Evolutionary conservation across 2,888 invertebrate species (phyloP), one percentile per base, ranked within the genome.

Genomic region (Pammene aurita): DNA sequence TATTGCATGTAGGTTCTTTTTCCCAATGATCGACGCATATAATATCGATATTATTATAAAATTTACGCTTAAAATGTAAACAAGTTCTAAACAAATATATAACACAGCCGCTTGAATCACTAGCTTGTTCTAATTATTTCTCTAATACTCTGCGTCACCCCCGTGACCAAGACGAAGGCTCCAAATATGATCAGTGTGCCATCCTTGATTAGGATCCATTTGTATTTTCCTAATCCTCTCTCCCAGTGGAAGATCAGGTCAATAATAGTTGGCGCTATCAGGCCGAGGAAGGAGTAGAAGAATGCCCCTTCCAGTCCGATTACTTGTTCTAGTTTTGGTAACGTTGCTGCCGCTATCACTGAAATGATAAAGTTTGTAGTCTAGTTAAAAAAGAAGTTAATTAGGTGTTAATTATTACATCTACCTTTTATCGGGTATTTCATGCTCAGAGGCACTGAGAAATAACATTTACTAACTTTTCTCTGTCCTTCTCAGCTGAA

Each of bases 221-320:
- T 94, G 73, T 90, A 93, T 70, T 80, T 86, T 7, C 97, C 97
- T 9, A 96, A 93, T 52, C 93, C 94, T 63, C 94, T 87, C 13
- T 96, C 95, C 95, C 95, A 96, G 66, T 93, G 88, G 71, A 95
- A 94, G 10, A 96, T 93, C 0, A 95, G 95, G 77, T 97, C 95
- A 62, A 96, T 89, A 10, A 96, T 83, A 0, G 96, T 95, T 7
- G 97, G 96, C 11, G 95, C 94, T 70, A 95, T 94, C 60, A 97
- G 93, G 0, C 98, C 97, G 67, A 95, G 89, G 71, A 95, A 94
- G 0, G 96, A 95, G 76, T 95, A 95, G 78, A 95, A 95, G 73
- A 95, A 92, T 0, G 93, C 93, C 11, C 93, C 93, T 75, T 93
- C 92, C 1, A 93, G 81, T 14, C 92, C 90, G 42, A 93, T 93